Base-by-base conservation (phyloP, 2,113 vertebrate genomes). In the Pristiophorus japonicus region DNA sequence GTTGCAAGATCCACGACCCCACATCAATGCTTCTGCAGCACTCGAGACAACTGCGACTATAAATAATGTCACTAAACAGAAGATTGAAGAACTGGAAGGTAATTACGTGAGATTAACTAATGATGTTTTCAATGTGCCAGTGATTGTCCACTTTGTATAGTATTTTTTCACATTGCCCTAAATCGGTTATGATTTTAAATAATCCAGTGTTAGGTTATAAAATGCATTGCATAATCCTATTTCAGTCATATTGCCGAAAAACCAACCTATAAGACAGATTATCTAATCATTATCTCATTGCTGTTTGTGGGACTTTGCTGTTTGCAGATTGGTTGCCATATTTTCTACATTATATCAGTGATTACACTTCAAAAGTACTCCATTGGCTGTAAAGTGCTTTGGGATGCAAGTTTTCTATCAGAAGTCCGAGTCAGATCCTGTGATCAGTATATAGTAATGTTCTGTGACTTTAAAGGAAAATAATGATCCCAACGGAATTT, bases 71-170 rank as follows among this genome's bases (percentile, higher is more conserved):
- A 96, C 96, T 12, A 95, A 96, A 91, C 97, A 97, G 94, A 97
- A 97, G 96, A 85, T 98, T 30, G 96, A 97, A 11, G 96, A 98
- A 65, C 97, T 99, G 94, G 97, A 98, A 98, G 98, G 98, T 99
- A 97, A 75, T 59, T 75, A 47, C 65, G 6, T 22, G 27, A 30
- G 22, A 0, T 51, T 30, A 10, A 34, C 11, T 94, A 27, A 47
- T 47, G n/a, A 62, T 62, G 42, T 51, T 70, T 16, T 66, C 27
- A 3, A 14, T 93, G 34, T 38, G 34, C 4, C 59, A 91, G 6
- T 2, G 34, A 63, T 91, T 3, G 51, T 90, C 12, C 87, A 59
- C 55, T 51, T 51, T 87, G 45, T 88, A 30, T 34, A 90, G 6
- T n/a, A 3, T 91, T 62, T 63, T 6, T 18, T 63, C 34, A 38